Evolutionary conservation across 2,797 vertebrate species (phyloP).

Genomic region (Malurus leucopterus): DNA sequence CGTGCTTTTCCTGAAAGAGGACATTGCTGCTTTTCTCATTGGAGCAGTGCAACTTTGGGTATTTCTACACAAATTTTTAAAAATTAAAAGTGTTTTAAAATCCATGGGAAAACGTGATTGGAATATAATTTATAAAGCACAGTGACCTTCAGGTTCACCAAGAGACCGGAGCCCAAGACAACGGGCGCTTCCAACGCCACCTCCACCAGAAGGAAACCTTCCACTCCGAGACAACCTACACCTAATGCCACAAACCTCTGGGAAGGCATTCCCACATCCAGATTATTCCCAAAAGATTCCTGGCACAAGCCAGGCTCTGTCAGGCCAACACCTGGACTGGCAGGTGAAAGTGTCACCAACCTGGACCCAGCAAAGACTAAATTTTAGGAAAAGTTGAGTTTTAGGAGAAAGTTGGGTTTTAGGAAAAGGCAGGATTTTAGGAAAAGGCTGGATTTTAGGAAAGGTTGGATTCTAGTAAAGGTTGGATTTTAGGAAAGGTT

Average conservation of each 20-base stretch:
- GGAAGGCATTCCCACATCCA: neutral
- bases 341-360: neutral
- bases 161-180: neutral
- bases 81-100: neutral
- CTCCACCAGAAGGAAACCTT: neutral
- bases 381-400: too few species aligned
- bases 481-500: too few species aligned
- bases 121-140: fast-evolving
- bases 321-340: neutral
- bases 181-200: fast-evolving
- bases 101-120: neutral
- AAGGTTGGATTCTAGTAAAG: too few species aligned
- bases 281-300: neutral
- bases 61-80: neutral
- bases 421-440: too few species aligned
- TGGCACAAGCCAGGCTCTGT: neutral
- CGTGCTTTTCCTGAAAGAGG: fast-evolving
- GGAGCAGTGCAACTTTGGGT: neutral
- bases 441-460: too few species aligned
- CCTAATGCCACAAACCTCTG: neutral
- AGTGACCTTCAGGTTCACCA: neutral
- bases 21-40: neutral
- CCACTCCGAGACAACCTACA: neutral
- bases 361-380: neutral
- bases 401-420: too few species aligned